Percentiles rank a stretch among this genome's conserved stretches.
Conservation (phyloP, 2,113 vertebrate species). For the Myotis davidii region DNA sequence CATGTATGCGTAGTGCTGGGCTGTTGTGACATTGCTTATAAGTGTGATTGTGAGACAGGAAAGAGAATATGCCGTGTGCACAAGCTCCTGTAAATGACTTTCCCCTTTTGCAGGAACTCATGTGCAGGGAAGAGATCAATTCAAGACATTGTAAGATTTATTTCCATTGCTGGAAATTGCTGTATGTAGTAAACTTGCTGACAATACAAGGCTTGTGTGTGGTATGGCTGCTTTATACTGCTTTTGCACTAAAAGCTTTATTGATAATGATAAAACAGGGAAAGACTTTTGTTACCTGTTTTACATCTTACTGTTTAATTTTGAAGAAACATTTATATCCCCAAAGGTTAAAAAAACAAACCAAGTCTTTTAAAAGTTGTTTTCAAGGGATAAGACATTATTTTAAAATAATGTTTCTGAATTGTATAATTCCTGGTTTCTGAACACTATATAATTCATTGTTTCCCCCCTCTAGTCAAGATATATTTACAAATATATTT, state of each 20-base stretch:
- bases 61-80: background rate
- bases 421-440: background rate
- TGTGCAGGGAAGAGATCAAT: background rate
- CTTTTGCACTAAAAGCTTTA: constrained; percentile 34
- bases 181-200: background rate
- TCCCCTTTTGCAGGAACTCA: background rate
- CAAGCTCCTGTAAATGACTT: background rate
- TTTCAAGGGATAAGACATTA: background rate
- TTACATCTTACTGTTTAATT: constrained; percentile 34
- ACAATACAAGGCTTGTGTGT: background rate
- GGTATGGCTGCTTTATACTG: background rate
- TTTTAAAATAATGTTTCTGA: constrained; percentile 40
- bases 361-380: constrained; percentile 28
- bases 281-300: constrained; percentile 17
- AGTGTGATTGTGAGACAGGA: background rate
- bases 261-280: constrained; percentile 35
- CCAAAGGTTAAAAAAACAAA: constrained; percentile 49
- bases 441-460: constrained; percentile 9
- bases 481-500: constrained; percentile 7
- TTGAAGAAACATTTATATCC: constrained; percentile 38
- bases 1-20: background rate
- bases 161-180: background rate
- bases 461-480: background rate
- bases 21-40: background rate
- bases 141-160: background rate